Evolutionary conservation across 2,888 invertebrate species (phyloP), one percentile per base, ranked within the genome.

Genomic region (Brenthis ino): DNA sequence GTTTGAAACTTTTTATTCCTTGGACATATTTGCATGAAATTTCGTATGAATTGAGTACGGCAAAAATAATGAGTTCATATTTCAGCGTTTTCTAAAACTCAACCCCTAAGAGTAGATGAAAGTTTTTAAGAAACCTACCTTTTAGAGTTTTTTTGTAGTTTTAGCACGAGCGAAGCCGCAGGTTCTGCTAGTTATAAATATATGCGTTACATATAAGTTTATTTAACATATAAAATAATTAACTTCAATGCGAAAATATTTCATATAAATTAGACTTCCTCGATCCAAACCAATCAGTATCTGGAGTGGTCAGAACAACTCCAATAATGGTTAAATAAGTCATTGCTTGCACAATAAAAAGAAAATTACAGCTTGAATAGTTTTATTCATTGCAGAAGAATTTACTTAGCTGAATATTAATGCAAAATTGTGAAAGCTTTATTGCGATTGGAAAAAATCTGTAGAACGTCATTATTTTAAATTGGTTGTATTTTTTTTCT

Each of bases 321-420:
- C 37, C 56, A 63, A 68, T 64, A 61, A 67, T 55, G 48, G 60
- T 67, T 20, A 55, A 67, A 67, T 55, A 61, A 33, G n/a, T 54
- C 63, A 63, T 63, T 53, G 53, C 28, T 56, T 33, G 54, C 47
- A 55, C 43, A 58, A 57, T 65, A 51, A 43, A 61, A 67, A 50
- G 55, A 48, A 55, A 67, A 61, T 50, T 37, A 61, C 48, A 20
- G 48, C 60, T 67, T 61, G 48, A 56, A 67, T 55, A 55, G 48
- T 60, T 67, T 61, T 61, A 67, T 67, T 63, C 20, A 33, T 54
- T 61, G 55, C 28, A 50, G 28, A 50, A 12, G 37, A 48, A 48
- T 67, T 67, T 60, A 54, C 67, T 61, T 55, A 60, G 58, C 33
- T 67, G 43, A 65, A 53, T 54, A 67, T 60, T 20, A 66, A 66